A percentile compares a stretch with the other conserved stretches of the same genome.
phyloP scores from a whole-genome alignment of 1,140 invertebrate genomes.

The Caenorhabditis remanei region DNA sequence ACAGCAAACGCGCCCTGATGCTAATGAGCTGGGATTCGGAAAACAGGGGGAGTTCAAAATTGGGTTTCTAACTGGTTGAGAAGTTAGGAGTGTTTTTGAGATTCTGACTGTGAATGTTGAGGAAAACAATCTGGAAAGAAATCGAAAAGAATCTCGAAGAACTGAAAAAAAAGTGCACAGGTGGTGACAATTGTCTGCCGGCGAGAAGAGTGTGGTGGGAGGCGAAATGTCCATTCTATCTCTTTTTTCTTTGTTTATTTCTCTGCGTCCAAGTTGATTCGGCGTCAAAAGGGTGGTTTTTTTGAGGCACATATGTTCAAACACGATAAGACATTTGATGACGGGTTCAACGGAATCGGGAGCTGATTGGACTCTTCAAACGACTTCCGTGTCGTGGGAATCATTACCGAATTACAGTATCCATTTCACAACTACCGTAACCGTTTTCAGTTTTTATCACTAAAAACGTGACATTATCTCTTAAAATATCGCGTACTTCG shows the following conservation, averaged over 20 bases:
- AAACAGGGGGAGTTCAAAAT: conserved; percentile 13
- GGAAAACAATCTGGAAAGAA: conserved; percentile 26
- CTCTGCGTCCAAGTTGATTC: conserved; percentile 25
- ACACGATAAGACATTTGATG: conserved; percentile 41
- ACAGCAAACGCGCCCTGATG: not conserved
- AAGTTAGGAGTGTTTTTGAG: not conserved
- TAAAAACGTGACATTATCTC: no score
- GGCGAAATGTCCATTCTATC: conserved; percentile 51
- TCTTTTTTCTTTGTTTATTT: conserved; percentile 34
- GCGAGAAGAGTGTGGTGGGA: not conserved
- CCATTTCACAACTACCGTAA: no score
- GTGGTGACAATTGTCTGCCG: conserved; percentile 42
- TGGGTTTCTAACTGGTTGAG: not conserved
- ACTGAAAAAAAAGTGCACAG: conserved; percentile 24
- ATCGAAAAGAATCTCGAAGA: no score
- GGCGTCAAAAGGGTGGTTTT: conserved; percentile 2
- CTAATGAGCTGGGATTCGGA: conserved; percentile 1
- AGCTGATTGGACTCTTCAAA: not conserved
- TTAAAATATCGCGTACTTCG: no score
- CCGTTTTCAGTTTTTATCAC: no score
- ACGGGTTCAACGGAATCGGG: not conserved
- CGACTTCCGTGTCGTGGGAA: no score
- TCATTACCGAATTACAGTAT: no score
- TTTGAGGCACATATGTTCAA: conserved; percentile 43
- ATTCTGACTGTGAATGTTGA: not conserved